Percentiles rank a stretch among this genome's conserved stretches.
Evolutionary conservation across 1,140 invertebrate genomes (phyloP).

Genomic region (Branchinecta lynchi): DNA sequence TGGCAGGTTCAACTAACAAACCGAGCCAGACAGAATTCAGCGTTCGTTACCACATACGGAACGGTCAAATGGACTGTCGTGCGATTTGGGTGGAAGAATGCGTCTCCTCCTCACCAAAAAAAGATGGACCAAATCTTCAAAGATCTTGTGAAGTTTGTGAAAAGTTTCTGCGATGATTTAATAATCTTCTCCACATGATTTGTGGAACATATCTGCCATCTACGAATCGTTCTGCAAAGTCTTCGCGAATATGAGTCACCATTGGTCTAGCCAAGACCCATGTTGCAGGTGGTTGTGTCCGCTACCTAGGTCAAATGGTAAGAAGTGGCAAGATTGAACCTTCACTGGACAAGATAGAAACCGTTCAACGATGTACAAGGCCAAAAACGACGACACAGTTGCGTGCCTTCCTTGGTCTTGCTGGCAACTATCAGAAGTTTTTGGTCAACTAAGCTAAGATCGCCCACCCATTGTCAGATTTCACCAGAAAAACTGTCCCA

Average conservation of each 20-base stretch:
- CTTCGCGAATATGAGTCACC: too few relatives aligned
- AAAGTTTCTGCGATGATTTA: constrained; percentile 13
- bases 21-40: not conserved
- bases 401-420: constrained; percentile 18
- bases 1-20: not conserved
- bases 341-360: constrained; percentile 16
- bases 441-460: constrained; percentile 23
- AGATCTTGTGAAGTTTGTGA: not conserved
- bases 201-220: too few relatives aligned
- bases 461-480: too few relatives aligned
- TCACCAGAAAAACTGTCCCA: too few relatives aligned
- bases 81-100: constrained; percentile 31
- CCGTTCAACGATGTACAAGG: not conserved
- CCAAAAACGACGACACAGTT: constrained; percentile 9
- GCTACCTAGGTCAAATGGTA: constrained; percentile 20
- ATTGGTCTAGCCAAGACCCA: constrained; percentile 1
- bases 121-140: constrained; percentile 17
- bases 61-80: constrained; percentile 25
- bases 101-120: constrained; percentile 21
- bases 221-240: too few relatives aligned
- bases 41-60: not conserved
- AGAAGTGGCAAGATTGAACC: not conserved
- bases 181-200: too few relatives aligned
- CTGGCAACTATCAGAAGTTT: constrained; percentile 21
- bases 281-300: constrained; percentile 12